Evolutionary conservation across 2,797 vertebrate species (phyloP).

Genomic region (Urophycis tenuis): DNA sequence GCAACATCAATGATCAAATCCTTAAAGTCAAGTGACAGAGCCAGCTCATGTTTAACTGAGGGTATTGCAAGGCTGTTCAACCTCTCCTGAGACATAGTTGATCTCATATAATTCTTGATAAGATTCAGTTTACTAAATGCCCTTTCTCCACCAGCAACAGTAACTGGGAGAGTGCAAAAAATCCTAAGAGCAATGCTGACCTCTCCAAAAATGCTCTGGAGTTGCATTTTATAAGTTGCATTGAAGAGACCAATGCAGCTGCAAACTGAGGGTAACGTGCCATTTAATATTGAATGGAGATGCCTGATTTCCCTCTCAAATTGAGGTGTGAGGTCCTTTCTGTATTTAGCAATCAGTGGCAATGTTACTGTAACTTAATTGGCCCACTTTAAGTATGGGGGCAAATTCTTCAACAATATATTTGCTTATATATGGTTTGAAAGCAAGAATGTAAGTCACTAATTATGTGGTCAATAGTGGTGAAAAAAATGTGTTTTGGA

Average conservation of each 20-base stretch:
- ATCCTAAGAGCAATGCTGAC: neutral
- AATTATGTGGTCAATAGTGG: neutral
- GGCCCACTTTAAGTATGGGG: neutral
- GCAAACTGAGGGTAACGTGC: no score
- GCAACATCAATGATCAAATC: no score
- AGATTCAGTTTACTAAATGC: constrained; percentile 1
- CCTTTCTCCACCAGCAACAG: neutral
- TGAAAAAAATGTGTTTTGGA: neutral
- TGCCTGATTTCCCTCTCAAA: no score
- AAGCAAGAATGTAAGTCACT: neutral
- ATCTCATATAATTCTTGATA: neutral
- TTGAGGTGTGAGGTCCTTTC: neutral
- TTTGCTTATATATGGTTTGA: neutral
- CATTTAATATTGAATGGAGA: no score
- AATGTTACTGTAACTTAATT: neutral
- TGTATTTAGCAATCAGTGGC: neutral
- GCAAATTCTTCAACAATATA: neutral
- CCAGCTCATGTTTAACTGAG: no score
- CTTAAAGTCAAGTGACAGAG: no score
- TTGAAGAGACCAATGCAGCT: neutral
- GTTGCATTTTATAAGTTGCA: neutral
- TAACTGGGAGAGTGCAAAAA: neutral
- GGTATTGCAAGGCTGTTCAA: no score
- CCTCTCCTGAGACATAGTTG: no score
- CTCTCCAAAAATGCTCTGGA: neutral